phyloP scores from a whole-genome alignment of 2,888 invertebrate genomes.

The Tanytarsus gracilentus region DNA sequence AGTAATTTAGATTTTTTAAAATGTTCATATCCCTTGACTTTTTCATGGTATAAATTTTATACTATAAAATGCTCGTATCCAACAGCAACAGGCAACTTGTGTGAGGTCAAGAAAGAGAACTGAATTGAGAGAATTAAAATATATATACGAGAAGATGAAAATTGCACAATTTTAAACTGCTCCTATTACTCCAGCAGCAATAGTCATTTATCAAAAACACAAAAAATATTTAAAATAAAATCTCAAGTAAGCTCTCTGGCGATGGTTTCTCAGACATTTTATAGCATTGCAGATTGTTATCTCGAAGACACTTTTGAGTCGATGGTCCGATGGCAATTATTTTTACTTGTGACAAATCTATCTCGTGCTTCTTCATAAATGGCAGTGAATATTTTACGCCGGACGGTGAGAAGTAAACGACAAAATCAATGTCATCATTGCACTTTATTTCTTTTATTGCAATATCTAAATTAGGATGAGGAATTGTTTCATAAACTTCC shows the following conservation, averaged over 20 bases:
- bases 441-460: constrained; percentile 41
- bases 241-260: constrained; percentile 47
- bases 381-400: constrained; percentile 46
- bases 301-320: constrained; percentile 46
- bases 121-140: too few relatives aligned
- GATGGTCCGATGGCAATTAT: constrained; percentile 51
- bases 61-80: too few relatives aligned
- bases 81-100: too few relatives aligned
- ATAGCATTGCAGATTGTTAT: constrained; percentile 42
- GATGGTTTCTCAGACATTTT: constrained; percentile 47
- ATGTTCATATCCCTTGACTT: too few relatives aligned
- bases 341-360: constrained; percentile 39
- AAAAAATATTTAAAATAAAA: too few relatives aligned
- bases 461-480: constrained; percentile 43
- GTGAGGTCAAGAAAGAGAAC: too few relatives aligned
- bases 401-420: constrained; percentile 53
- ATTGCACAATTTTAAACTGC: too few relatives aligned
- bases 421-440: constrained; percentile 44
- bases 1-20: too few relatives aligned
- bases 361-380: constrained; percentile 40
- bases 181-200: too few relatives aligned
- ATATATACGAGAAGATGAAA: too few relatives aligned
- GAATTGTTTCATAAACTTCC: constrained; percentile 48
- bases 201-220: too few relatives aligned
- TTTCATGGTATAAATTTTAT: too few relatives aligned